Conservation (phyloP, 2,888 invertebrate species). For the Dasypogon diadema region DNA sequence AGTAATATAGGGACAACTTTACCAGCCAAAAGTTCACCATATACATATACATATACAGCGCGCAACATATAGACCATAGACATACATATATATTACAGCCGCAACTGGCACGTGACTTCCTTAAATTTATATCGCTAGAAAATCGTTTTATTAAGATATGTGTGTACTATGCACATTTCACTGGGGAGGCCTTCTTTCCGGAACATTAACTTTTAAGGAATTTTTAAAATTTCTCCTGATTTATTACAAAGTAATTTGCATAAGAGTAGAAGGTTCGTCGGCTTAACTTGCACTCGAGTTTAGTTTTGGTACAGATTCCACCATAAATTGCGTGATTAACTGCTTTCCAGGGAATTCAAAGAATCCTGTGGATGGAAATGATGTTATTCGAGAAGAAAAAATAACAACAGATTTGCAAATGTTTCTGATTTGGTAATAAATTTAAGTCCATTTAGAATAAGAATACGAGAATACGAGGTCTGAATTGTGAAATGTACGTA, state of each 20-base stretch:
- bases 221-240: slow-evolving; percentile 18
- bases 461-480: too few relatives aligned
- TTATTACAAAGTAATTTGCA: slow-evolving; percentile 38
- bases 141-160: slow-evolving; percentile 43
- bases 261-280: neutral
- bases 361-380: too few relatives aligned
- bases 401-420: too few relatives aligned
- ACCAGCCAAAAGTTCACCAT: slow-evolving; percentile 2
- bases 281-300: neutral
- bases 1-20: neutral
- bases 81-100: neutral
- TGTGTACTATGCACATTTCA: neutral
- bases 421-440: too few relatives aligned
- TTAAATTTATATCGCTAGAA: slow-evolving; percentile 37
- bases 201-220: slow-evolving; percentile 38
- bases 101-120: slow-evolving; percentile 40
- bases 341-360: neutral
- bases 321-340: slow-evolving; percentile 17
- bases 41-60: neutral
- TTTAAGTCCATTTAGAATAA: too few relatives aligned
- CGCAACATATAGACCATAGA: slow-evolving; percentile 9
- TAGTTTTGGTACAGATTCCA: neutral
- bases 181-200: slow-evolving; percentile 27
- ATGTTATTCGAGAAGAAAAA: too few relatives aligned
- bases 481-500: too few relatives aligned